phyloP scores from a whole-genome alignment of 2,113 vertebrate genomes.

The Desmodus rotundus region DNA sequence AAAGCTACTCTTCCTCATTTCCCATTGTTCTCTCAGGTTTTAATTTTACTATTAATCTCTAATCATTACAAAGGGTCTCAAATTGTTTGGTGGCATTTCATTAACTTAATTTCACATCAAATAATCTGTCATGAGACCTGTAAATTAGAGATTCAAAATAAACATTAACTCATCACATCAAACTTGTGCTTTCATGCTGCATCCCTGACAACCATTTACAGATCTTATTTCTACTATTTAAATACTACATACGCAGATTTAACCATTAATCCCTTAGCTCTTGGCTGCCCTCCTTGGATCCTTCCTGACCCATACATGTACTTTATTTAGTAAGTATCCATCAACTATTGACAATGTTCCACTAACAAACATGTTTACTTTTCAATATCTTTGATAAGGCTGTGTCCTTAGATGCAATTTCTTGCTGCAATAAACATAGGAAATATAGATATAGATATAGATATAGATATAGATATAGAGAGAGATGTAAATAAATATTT shows the following conservation, averaged over 20 bases:
- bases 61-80: neutral
- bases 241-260: neutral
- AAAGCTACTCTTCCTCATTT: neutral
- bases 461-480: no score
- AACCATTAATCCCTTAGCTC: neutral
- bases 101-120: conserved; percentile 39
- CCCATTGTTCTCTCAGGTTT: neutral
- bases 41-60: conserved; percentile 3
- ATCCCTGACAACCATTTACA: neutral
- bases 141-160: conserved; percentile 5
- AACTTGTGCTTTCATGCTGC: neutral
- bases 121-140: neutral
- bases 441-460: no score
- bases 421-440: neutral
- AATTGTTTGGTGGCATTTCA: neutral
- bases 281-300: neutral
- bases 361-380: neutral
- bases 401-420: neutral
- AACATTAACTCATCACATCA: neutral
- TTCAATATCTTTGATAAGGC: neutral
- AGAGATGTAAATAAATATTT: neutral
- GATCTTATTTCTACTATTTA: neutral
- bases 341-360: neutral
- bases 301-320: neutral
- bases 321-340: neutral